phyloP scores from a whole-genome alignment of 2,888 invertebrate genomes.

The Eledona agricola region DNA sequence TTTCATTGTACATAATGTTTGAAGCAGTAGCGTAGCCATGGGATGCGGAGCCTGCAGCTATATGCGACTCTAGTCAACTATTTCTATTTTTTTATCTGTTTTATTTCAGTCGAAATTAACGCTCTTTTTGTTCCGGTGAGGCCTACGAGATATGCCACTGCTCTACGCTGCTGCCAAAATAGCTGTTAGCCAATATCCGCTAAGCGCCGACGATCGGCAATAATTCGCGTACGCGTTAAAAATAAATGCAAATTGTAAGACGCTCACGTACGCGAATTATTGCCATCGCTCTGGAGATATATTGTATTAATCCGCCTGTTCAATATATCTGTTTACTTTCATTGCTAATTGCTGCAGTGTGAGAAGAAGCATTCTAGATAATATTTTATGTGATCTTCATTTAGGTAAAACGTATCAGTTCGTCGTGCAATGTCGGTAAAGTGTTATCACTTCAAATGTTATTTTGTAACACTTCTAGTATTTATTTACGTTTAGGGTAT shows the following conservation, averaged over 20 bases:
- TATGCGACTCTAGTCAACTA: conserved; percentile 36
- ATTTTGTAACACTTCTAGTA: conserved; percentile 31
- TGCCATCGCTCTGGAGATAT: conserved; percentile 5
- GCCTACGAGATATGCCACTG: conserved; percentile 12
- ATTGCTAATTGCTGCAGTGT: conserved; percentile 35
- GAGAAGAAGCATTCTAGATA: conserved; percentile 52
- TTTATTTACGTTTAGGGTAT: conserved; percentile 31
- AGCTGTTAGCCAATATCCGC: conserved; percentile 27
- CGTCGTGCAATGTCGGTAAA: conserved; percentile 36
- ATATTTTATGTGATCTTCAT: conserved; percentile 36
- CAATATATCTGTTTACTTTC: conserved; percentile 26
- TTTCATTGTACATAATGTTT: conserved; percentile 33
- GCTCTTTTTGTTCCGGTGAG: conserved; percentile 16
- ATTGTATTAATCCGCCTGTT: conserved; percentile 25
- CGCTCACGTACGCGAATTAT: not conserved
- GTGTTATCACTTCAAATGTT: conserved; percentile 31
- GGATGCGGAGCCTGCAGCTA: conserved; percentile 29
- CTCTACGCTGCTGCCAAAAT: conserved; percentile 32
- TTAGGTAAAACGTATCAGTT: conserved; percentile 41
- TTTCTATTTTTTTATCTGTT: conserved; percentile 12
- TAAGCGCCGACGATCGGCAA: conserved; percentile 10
- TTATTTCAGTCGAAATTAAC: conserved; percentile 7
- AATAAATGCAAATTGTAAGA: not conserved
- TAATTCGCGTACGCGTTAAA: not conserved
- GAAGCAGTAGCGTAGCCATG: conserved; percentile 31